Percentiles rank a stretch among this genome's conserved stretches.
Conservation (phyloP, 2,113 vertebrate species). For the Erythrocercus mccallii region DNA sequence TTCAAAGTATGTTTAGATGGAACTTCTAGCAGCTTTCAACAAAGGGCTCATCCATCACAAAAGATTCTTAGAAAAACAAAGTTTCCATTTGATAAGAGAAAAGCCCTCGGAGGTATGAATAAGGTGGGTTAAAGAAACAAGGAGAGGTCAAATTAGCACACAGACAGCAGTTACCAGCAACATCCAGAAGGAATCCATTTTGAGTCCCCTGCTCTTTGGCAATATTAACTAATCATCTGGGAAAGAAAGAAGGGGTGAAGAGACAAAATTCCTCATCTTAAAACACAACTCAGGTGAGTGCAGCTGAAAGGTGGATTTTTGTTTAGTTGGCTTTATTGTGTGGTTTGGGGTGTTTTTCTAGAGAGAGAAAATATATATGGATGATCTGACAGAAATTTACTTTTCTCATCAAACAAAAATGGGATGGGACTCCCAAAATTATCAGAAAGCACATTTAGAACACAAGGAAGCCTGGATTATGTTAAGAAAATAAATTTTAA, state of each 20-base stretch:
- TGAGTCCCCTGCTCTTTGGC: neutral
- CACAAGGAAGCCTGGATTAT: neutral
- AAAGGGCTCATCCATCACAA: neutral
- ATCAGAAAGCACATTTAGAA: neutral
- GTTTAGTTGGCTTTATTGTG: neutral
- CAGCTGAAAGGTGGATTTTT: fast-evolving
- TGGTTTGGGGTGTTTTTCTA: neutral
- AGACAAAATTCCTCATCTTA: neutral
- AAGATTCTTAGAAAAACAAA: slow-evolving; percentile 13
- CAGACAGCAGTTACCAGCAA: neutral
- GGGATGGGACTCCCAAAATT: neutral
- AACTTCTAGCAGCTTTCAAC: neutral
- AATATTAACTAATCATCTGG: neutral
- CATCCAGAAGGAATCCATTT: neutral
- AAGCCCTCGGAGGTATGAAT: neutral
- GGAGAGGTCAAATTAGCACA: neutral
- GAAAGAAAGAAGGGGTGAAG: neutral
- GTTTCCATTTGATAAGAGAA: neutral
- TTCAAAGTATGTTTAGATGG: neutral
- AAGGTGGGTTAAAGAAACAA: neutral
- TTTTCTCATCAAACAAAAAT: neutral
- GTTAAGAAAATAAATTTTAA: neutral
- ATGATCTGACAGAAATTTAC: neutral
- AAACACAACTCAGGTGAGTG: neutral
- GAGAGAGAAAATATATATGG: neutral